Base-by-base conservation (phyloP, 2,797 vertebrate genomes). In the Acestrorhynchus altus region DNA sequence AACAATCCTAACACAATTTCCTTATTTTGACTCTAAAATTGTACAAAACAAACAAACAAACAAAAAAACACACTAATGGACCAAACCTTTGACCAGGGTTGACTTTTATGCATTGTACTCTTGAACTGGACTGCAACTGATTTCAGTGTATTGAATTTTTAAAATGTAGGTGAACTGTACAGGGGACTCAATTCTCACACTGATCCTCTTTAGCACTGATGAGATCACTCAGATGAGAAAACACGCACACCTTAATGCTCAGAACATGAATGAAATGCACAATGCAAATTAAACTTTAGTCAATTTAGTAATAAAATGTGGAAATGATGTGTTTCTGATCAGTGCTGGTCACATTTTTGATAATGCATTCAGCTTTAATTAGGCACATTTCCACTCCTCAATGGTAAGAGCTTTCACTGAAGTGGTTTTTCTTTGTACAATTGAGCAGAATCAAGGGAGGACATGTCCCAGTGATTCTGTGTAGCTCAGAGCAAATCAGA, bases 321-420 rank as follows among this genome's bases (percentile, higher is more conserved):
- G 85, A 92, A 92, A 91, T 89, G 83, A 87, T 81, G 87, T 52
- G 71, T 85, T 83, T 65, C 61, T 46, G 8, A 31, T 57, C 85
- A 77, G 81, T 84, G 87, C 81, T 86, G 84, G 71, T 81, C 56
- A 51, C 28, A 6, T 88, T 89, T 89, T 91, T 83, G 86, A 91
- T 91, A 90, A 92, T 90, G 87, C 87, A 88, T 93, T 91, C 90
- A 85, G 83, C 90, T 93, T 93, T 92, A 94, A 93, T 94, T 92
- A 94, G 90, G 87, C 85, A 79, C 85, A 90, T 92, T 91, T 93
- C 86, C 89, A 90, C 90, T 90, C 88, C 91, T 87, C 90, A 87
- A 78, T 84, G 79, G 81, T 87, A 89, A 90, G 90, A 88, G 89
- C 91, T 89, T 89, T 86, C 87, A 83, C 87, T 87, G 65, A 64